Base-by-base conservation (phyloP, 1,140 invertebrate genomes). In the Drosophila ogumai region DNA sequence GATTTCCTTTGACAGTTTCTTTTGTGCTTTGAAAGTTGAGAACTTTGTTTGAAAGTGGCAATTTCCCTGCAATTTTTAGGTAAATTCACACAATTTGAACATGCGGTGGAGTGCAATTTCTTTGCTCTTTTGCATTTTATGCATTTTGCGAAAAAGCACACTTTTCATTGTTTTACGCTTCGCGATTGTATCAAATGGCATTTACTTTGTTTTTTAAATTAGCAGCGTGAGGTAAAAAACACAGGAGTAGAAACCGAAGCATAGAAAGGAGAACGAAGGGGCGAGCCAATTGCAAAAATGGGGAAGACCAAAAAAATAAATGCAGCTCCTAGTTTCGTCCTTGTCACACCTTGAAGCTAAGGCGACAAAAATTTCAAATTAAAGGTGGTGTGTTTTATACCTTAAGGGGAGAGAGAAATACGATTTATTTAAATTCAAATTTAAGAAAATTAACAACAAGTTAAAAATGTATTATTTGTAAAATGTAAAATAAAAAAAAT, bases 41-140 rank as follows among this genome's bases (percentile, higher is more conserved):
- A 65, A 50, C 41, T 22, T 55, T 5, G 52, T 0, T n/a, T 25
- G 41, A 38, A 74, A 74, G 71, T 75, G 72, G 34, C 41, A 55
- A 55, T 56, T 63, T 64, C 40, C 46, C 19, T 43, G 64, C 54
- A 55, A 41, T 65, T 64, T 65, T 60, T 40, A 25, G 46, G 25
- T 60, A 38, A 67, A 54, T 67, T 69, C 31, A 43, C 38, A 59
- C 54, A 78, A 88, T 90, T 74, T 55, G 68, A 90, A 85, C 85
- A 88, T 88, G 78, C 85, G 81, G 85, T 88, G 69, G 60, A 88
- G 85, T 88, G 85, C 77, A 69, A 60, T 59, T 61, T 50, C 19
- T 60, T 49, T 49, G 44, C 19, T 60, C 46, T 60, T 52, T 41
- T 49, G 50, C 56, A 63, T 75, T 88, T 77, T 88, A 82, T 88